Evolutionary conservation across 2,797 vertebrate species (phyloP).

Genomic region (Rhabdomys pumilio): DNA sequence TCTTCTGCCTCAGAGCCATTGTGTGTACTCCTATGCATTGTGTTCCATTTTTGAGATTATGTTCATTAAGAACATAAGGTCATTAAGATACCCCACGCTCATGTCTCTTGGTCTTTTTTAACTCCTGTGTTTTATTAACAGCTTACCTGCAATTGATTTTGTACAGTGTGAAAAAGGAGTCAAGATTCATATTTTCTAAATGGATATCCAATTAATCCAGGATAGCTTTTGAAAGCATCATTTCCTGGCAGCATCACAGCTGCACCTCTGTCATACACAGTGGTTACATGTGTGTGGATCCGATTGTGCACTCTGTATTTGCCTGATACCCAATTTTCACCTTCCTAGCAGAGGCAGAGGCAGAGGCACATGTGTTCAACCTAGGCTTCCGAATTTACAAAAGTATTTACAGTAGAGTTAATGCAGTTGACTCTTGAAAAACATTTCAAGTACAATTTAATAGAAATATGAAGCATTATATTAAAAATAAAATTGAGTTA

Average conservation of each 20-base stretch:
- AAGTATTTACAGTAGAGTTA: conserved; percentile 47
- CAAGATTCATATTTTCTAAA: conserved; percentile 1
- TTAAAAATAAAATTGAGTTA: conserved; percentile 45
- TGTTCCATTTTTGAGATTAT: not conserved
- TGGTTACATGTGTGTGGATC: not conserved
- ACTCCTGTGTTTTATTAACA: not conserved
- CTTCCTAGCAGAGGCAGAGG: not conserved
- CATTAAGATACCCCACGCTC: not conserved
- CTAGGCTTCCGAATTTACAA: not conserved
- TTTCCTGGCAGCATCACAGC: not conserved
- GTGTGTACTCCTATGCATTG: not conserved
- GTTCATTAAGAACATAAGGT: not conserved
- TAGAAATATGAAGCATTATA: conserved; percentile 10
- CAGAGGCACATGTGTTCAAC: not conserved
- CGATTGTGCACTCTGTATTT: not conserved
- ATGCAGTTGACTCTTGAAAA: conserved; percentile 1
- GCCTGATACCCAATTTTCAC: not conserved
- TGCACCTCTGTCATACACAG: not conserved
- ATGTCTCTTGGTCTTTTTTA: not conserved
- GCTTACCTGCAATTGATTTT: not conserved
- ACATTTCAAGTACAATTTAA: conserved; percentile 41
- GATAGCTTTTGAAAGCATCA: not conserved
- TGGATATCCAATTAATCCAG: not conserved
- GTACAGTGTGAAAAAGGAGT: not conserved
- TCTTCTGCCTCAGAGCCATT: not conserved